phyloP scores from a whole-genome alignment of 2,888 invertebrate genomes.

The Meiosimyza platycephala region DNA sequence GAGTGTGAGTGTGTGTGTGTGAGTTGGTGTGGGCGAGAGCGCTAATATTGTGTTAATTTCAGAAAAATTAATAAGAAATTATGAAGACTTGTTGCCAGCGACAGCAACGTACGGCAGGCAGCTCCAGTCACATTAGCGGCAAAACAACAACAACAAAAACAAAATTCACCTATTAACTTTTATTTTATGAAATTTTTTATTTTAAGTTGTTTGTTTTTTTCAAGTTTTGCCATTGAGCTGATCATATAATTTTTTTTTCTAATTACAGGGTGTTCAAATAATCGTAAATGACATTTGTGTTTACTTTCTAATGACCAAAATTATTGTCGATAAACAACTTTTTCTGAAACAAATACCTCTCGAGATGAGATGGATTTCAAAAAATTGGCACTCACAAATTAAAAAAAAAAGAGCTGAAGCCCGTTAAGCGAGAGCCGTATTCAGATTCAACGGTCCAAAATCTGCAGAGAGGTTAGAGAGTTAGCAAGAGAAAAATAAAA shows the following conservation, averaged over 20 bases:
- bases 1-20: neutral
- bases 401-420: too few relatives aligned
- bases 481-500: too few relatives aligned
- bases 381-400: too few relatives aligned
- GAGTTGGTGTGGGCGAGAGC: neutral
- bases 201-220: neutral
- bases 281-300: too few relatives aligned
- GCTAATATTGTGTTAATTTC: conserved; percentile 1
- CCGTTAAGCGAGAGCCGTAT: too few relatives aligned
- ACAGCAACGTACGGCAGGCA: neutral
- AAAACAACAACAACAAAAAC: neutral
- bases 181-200: conserved; percentile 10
- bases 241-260: neutral
- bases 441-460: too few relatives aligned
- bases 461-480: too few relatives aligned
- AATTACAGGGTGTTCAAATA: too few relatives aligned
- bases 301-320: too few relatives aligned
- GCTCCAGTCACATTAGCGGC: neutral
- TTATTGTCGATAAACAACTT: too few relatives aligned
- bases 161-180: conserved; percentile 17
- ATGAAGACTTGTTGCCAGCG: neutral
- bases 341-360: too few relatives aligned
- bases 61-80: conserved; percentile 13
- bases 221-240: conserved; percentile 11
- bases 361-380: too few relatives aligned